Evolutionary conservation across 1,140 invertebrate species (phyloP), one percentile per base, ranked within the genome.

Genomic region (Agrypnia vestita): DNA sequence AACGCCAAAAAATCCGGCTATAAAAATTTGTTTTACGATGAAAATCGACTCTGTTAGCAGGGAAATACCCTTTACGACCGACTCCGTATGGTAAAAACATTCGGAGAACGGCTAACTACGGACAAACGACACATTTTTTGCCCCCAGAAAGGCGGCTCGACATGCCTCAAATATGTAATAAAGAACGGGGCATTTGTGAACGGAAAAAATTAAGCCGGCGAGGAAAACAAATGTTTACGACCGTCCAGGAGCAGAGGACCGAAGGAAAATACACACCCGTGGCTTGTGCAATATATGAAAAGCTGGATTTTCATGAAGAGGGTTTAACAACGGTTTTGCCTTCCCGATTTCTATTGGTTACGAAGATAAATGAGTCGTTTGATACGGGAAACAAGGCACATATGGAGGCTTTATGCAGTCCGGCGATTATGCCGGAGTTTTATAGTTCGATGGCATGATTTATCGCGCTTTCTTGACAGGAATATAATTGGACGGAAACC

Each of bases 341-440:
- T 79, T 83, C 79, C 62, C 82, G 82, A 83, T 83, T 83, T 80
- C 82, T 83, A 83, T 83, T 80, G 82, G 82, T 78, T 83, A 83
- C 82, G 82, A 83, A 83, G 82, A 83, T 83, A 83, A 83, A 83
- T 83, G 82, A 83, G 82, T 76, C 79, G 77, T 79, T 83, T 80
- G 82, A 83, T 80, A 80, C 76, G 82, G 80, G 78, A 75, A 83
- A 82, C 71, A 78, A 78, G 17, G 19, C 47, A 80, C 80, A 82
- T 82, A 80, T 79, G 81, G 78, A 79, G 73, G 73, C 77, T 82
- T 82, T 79, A 79, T 79, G 79, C 79, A 73, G 82, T 56, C 75
- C 72, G 77, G 25, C 25, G 80, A 83, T 80, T 78, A 83, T 64
- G 64, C 72, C 75, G 55, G 59, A 67, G 64, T 51, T 67, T 80